Percentiles rank a stretch among this genome's conserved stretches.
Conservation (phyloP, 2,113 vertebrate genomes). For the Ceyx melanurus region DNA sequence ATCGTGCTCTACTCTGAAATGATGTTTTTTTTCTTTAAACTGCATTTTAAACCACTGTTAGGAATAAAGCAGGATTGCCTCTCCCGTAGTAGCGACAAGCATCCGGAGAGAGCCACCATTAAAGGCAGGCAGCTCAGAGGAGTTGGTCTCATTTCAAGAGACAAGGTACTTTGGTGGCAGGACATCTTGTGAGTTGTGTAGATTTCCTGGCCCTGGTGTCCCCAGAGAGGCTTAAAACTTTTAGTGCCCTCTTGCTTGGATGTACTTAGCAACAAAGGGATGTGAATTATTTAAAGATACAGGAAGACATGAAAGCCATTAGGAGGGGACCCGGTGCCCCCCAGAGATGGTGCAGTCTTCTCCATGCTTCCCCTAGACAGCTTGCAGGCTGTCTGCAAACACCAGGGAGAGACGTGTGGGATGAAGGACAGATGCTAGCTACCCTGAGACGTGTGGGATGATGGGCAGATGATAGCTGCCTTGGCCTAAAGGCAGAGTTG, state of each 20-base stretch:
- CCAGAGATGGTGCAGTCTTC: not conserved
- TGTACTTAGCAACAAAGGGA: slow-evolving; percentile 36
- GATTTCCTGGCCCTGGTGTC: slow-evolving; percentile 15
- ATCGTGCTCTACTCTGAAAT: not conserved
- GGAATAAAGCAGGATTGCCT: accelerated
- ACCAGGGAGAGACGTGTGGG: not conserved
- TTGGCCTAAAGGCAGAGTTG: not conserved
- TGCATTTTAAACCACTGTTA: not conserved
- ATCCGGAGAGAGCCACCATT: not conserved
- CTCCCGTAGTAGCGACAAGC: not conserved
- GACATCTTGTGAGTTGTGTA: slow-evolving; percentile 15
- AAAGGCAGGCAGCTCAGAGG: not conserved
- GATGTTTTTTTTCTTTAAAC: not conserved
- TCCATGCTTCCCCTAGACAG: not conserved
- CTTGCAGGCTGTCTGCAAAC: not conserved
- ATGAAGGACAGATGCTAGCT: not conserved
- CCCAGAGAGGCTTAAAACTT: slow-evolving; percentile 38
- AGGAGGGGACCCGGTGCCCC: not conserved
- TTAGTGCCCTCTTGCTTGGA: not conserved
- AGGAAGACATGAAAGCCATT: slow-evolving; percentile 44
- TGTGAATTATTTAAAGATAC: slow-evolving; percentile 59
- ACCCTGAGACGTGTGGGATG: no score
- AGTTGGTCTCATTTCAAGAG: not conserved
- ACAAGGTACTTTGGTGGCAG: slow-evolving; percentile 4
- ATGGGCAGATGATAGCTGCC: not conserved